Evolutionary conservation across 2,888 invertebrate genomes (phyloP), one percentile per base, ranked within the genome.

Genomic region (Acrobasis suavella): DNA sequence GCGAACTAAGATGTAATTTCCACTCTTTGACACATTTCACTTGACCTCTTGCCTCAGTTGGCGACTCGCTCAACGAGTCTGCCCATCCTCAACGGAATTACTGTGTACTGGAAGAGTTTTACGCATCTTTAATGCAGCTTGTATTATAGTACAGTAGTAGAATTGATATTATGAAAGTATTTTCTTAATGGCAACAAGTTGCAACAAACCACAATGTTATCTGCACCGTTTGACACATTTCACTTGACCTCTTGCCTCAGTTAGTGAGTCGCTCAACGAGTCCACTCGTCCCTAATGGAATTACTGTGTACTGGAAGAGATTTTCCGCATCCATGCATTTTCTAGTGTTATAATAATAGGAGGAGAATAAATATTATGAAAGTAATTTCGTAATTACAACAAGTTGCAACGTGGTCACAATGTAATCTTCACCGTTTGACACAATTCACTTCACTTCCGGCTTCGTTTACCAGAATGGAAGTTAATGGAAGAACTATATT

Each of bases 221-320:
- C 32, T 49, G n/a, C 37, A 6, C 9, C 58, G 50, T 58, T 58
- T 58, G 58, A 52, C 60, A 61, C 60, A 61, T 61, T 61, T 46
- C 60, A 42, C 60, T 61, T 61, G 60, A 61, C 60, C 60, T n/a
- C 22, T 22, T 54, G 52, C 54, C 22, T 54, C 16, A 16, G 50
- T 16, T 50, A 14, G 46, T 46, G 14, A 49, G 49, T 59, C 8
- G 59, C 51, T 32, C 14, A 37, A 54, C 60, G 39, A 22, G 60
- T 61, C 54, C 32, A 54, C 52, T 61, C 15, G 54, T 42, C 14
- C 1, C n/a, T 0, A 39, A 17, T 2, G 10, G 60, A 61, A 38
- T 46, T 46, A 54, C 7, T 22, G 17, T 2, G 1, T 6, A 52
- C 51, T 60, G 42, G 52, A 60, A 42, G 17, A 14, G 51, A 16